phyloP scores from a whole-genome alignment of 1,140 invertebrate genomes.

The Leucophenga varia region DNA sequence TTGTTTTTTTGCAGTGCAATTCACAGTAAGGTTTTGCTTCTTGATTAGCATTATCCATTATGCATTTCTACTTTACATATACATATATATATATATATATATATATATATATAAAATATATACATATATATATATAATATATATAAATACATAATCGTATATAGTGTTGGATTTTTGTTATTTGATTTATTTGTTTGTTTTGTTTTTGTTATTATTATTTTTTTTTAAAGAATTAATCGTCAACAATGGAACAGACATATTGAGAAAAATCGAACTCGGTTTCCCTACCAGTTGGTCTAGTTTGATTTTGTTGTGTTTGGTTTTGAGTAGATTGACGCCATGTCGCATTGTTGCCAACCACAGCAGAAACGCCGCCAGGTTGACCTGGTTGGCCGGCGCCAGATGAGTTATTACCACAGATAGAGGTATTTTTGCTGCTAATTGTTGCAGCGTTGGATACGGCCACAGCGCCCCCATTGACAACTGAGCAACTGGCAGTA shows the following conservation, averaged over 20 bases:
- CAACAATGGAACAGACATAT: constrained; percentile 55
- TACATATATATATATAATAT: too few relatives aligned
- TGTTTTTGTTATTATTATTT: constrained; percentile 1
- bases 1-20: constrained; percentile 10
- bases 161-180: not conserved
- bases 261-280: constrained; percentile 54
- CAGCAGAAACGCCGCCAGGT: constrained; percentile 13
- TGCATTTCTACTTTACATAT: too few relatives aligned
- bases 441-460: constrained; percentile 8
- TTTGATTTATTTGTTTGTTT: not conserved
- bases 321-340: constrained; percentile 43
- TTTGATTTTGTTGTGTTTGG: constrained; percentile 40
- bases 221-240: constrained; percentile 33
- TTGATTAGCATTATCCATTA: too few relatives aligned
- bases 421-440: constrained; percentile 11
- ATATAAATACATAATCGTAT: too few relatives aligned
- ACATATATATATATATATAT: too few relatives aligned
- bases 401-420: constrained; percentile 8
- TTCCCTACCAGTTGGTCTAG: constrained; percentile 46
- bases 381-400: constrained; percentile 3
- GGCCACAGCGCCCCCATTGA: constrained; percentile 8
- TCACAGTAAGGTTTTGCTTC: too few relatives aligned
- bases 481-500: constrained; percentile 7
- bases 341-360: constrained; percentile 29
- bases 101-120: too few relatives aligned